phyloP scores from a whole-genome alignment of 2,113 vertebrate genomes.

The Chaenocephalus aceratus region DNA sequence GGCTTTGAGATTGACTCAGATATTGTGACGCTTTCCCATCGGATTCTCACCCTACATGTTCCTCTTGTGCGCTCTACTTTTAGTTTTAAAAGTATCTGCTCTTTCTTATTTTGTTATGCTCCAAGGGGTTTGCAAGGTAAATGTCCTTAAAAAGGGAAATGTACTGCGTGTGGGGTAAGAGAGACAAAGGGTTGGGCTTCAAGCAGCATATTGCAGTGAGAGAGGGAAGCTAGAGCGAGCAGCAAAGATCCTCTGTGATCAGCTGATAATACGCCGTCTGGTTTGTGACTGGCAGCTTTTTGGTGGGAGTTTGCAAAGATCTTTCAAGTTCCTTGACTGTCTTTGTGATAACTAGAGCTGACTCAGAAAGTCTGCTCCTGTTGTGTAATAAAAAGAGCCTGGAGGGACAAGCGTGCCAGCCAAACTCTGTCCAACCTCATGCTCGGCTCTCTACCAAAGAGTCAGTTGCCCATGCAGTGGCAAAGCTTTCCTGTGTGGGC shows the following conservation, averaged over 20 bases:
- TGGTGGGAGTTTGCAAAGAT: slow-evolving; percentile 35
- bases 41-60: slow-evolving; percentile 6
- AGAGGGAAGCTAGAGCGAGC: slow-evolving; percentile 31
- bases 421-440: slow-evolving; percentile 69
- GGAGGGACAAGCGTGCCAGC: slow-evolving; percentile 55
- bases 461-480: slow-evolving; percentile 67
- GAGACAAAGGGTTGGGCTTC: slow-evolving; percentile 31
- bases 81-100: background rate
- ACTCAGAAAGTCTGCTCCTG: slow-evolving; percentile 32
- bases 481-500: slow-evolving; percentile 44
- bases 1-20: slow-evolving; percentile 52
- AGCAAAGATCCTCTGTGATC: slow-evolving; percentile 51
- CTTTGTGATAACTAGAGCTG: slow-evolving; percentile 1
- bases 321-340: background rate
- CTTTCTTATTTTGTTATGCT: slow-evolving; percentile 15
- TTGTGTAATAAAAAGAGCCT: slow-evolving; percentile 43
- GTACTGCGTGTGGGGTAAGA: slow-evolving; percentile 11
- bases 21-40: slow-evolving; percentile 19
- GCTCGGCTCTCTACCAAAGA: slow-evolving; percentile 51
- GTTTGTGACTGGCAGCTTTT: slow-evolving; percentile 68
- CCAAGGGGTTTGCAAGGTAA: slow-evolving; percentile 21
- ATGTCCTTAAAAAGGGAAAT: slow-evolving; percentile 74
- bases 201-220: slow-evolving; percentile 49
- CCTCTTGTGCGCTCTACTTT: background rate
- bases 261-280: slow-evolving; percentile 54